phyloP scores from a whole-genome alignment of 2,113 vertebrate genomes.

The Hyperoodon ampullatus region DNA sequence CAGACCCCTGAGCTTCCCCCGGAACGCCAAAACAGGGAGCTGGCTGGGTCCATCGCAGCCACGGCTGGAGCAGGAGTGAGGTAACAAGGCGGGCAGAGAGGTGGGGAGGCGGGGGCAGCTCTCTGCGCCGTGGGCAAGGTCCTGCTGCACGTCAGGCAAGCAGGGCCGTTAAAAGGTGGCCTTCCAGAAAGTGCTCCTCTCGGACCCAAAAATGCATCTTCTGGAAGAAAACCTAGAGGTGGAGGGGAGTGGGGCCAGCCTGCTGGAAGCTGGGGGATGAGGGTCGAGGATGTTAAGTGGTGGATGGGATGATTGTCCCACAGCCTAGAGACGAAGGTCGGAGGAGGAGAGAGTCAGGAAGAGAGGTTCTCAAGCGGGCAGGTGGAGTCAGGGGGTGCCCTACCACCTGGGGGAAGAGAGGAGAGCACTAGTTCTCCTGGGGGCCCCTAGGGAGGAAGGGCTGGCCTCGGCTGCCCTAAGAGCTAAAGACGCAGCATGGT shows the following conservation, averaged over 20 bases:
- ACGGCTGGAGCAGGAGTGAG: conserved; percentile 82
- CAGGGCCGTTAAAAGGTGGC: not conserved
- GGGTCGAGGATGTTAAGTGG: not conserved
- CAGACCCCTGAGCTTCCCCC: conserved; percentile 67
- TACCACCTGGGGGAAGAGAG: not conserved
- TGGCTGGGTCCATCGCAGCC: conserved; percentile 45
- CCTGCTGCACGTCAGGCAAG: conserved; percentile 78
- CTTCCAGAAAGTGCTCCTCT: conserved; percentile 76
- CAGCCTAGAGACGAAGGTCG: conserved; percentile 24
- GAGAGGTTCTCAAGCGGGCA: not conserved
- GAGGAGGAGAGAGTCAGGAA: not conserved
- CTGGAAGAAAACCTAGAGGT: conserved; percentile 70
- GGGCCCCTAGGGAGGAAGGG: not conserved
- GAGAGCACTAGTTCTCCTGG: not conserved
- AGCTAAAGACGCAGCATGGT: conserved; percentile 35
- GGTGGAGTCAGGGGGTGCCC: not conserved
- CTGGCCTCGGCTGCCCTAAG: conserved; percentile 77
- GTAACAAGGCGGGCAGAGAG: conserved; percentile 85
- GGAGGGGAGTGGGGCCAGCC: conserved; percentile 70
- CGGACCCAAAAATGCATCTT: conserved; percentile 69
- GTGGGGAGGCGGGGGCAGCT: conserved; percentile 49
- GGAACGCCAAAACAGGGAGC: not conserved
- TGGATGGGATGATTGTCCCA: conserved; percentile 76
- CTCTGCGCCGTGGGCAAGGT: conserved; percentile 84
- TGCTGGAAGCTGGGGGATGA: not conserved